phyloP scores from a whole-genome alignment of 2,797 vertebrate genomes.

The Pogoniulus pusillus region DNA sequence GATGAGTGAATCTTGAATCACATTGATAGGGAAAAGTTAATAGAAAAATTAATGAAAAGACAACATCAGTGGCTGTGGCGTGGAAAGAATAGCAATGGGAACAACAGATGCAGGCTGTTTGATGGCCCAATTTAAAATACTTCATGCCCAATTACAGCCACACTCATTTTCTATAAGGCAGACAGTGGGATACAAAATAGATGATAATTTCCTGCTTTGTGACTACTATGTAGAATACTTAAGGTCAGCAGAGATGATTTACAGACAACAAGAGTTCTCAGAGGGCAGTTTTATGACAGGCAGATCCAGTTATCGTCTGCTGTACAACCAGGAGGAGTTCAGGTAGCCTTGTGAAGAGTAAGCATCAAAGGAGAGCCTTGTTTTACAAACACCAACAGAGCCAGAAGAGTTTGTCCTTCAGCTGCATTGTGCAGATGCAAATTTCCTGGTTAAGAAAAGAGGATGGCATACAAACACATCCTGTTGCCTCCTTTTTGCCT shows the following conservation, averaged over 20 bases:
- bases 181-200: slow-evolving; percentile 25
- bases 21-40: slow-evolving; percentile 59
- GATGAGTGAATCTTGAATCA: slow-evolving; percentile 69
- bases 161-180: slow-evolving; percentile 29
- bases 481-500: neutral
- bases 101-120: slow-evolving; percentile 56
- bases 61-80: slow-evolving; percentile 22
- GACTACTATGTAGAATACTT: neutral
- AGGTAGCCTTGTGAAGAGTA: neutral
- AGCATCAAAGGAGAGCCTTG: neutral
- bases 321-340: neutral
- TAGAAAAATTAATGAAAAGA: slow-evolving; percentile 72
- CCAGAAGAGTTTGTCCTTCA: neutral
- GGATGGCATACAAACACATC: neutral
- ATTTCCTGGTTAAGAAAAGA: neutral
- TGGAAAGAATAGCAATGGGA: slow-evolving; percentile 47
- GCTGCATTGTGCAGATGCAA: neutral
- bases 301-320: neutral
- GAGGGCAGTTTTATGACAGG: no score
- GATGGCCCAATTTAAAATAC: slow-evolving; percentile 58
- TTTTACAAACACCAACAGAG: neutral
- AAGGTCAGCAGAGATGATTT: neutral
- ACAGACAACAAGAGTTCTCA: neutral
- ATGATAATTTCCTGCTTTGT: slow-evolving; percentile 30
- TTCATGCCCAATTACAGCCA: slow-evolving; percentile 60